phyloP scores from a whole-genome alignment of 1,140 invertebrate genomes.

The Cyphomyrmex costatus region DNA sequence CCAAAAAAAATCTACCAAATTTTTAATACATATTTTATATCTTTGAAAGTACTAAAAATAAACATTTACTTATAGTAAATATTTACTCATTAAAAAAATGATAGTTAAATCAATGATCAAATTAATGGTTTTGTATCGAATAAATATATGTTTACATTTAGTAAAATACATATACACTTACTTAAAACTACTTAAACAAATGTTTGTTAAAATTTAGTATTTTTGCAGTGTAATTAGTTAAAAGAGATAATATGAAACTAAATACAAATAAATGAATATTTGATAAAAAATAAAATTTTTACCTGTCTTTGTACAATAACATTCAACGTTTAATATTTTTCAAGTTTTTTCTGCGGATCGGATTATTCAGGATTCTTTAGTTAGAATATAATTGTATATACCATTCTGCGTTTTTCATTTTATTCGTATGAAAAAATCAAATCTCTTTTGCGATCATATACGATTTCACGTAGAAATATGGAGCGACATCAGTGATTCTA shows the following conservation, averaged over 20 bases:
- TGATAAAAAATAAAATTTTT: not conserved
- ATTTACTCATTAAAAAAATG: no score
- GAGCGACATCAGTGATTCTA: conserved; percentile 24
- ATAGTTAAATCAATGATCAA: no score
- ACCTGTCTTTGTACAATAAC: not conserved
- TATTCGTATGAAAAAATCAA: conserved; percentile 6
- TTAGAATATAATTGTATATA: not conserved
- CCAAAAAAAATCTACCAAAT: no score
- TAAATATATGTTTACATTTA: no score
- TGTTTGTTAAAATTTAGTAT: no score
- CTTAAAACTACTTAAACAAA: no score
- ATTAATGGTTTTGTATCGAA: no score
- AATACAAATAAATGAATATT: not conserved
- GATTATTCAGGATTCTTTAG: not conserved
- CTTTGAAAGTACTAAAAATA: no score
- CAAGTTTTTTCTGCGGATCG: not conserved
- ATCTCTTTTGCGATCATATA: conserved; percentile 14
- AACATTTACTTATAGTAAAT: no score
- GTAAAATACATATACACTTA: no score
- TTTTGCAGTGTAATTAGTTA: no score
- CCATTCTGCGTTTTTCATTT: conserved; percentile 2
- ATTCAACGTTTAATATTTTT: not conserved
- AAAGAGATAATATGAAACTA: not conserved
- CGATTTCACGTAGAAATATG: not conserved
- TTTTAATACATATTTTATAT: no score